Evolutionary conservation across 1,140 invertebrate species (phyloP), one percentile per base, ranked within the genome.

Genomic region (Drosophila orena): DNA sequence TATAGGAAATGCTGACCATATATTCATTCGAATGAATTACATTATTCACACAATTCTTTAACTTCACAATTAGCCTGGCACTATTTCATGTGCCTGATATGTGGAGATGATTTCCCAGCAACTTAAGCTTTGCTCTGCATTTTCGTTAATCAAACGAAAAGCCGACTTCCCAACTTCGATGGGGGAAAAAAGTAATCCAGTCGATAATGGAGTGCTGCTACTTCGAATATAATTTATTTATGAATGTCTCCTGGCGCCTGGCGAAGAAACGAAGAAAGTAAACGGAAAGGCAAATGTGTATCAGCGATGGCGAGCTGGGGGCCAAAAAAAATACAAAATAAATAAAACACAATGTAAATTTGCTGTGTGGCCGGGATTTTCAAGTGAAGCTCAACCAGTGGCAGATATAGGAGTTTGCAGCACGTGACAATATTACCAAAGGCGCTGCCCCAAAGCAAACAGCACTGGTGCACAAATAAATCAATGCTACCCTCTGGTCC

Each of bases 391-490:
- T 73, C 69, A 73, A 37, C 49, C 56, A 42, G 34, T 47, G 49
- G 58, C 70, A 74, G 38, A 49, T 74, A 44, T 30, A 52, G 42
- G 56, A 46, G 20, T 30, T 52, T 62, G 24, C n/a, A 52, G 62
- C 57, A 81, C 77, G 77, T 85, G 77, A 59, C 52, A 47, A 56
- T 24, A 61, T 79, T 66, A 76, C 50, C 56, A 42, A 56, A 59
- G 68, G 65, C 42, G 17, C 27, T 35, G 8, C 11, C 27, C 4
- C 59, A 34, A 12, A 35, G 24, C 47, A 17, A 15, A 34, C 37
- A 37, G 8, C 30, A 30, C 2, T 8, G 30, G 8, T 3, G 30
- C 40, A 53, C 37, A 64, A n/a, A 64, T 88, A 81, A 85, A 81
- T 85, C 81, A 77, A 50, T 60, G 42, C 68, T 59, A 49, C 55